phyloP scores from a whole-genome alignment of 2,113 vertebrate genomes.

The Indicator maculatus region DNA sequence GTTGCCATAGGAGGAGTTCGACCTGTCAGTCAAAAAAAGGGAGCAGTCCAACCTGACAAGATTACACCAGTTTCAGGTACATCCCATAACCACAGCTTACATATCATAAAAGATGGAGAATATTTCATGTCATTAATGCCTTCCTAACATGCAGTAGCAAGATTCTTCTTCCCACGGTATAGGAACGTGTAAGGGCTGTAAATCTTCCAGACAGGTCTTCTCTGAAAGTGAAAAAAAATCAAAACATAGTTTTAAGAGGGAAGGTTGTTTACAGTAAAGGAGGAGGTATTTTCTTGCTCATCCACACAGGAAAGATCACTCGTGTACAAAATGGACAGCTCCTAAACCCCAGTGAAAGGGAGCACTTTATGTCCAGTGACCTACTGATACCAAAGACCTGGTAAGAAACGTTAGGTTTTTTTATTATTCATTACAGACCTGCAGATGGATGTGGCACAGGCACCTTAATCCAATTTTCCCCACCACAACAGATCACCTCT shows the following conservation, averaged over 20 bases:
- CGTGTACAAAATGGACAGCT: background rate
- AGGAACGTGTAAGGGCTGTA: background rate
- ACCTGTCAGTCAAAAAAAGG: background rate
- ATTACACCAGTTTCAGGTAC: background rate
- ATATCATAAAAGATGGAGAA: background rate
- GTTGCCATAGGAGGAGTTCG: background rate
- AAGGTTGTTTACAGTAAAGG: background rate
- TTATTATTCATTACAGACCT: background rate
- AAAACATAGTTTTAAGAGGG: background rate
- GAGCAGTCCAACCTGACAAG: background rate
- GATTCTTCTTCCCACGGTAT: background rate
- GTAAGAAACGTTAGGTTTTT: background rate
- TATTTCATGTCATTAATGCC: background rate
- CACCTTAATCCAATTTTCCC: background rate
- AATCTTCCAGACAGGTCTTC: background rate
- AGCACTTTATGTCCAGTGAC: background rate
- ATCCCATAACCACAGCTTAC: background rate
- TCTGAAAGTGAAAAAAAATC: background rate
- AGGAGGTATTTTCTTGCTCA: background rate
- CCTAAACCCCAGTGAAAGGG: background rate
- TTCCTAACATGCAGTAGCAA: background rate
- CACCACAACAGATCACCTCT: background rate
- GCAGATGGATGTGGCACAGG: background rate
- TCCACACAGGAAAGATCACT: background rate
- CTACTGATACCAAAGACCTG: background rate